phyloP scores from a whole-genome alignment of 1,140 invertebrate species.

The Mesaphorura yosii region DNA sequence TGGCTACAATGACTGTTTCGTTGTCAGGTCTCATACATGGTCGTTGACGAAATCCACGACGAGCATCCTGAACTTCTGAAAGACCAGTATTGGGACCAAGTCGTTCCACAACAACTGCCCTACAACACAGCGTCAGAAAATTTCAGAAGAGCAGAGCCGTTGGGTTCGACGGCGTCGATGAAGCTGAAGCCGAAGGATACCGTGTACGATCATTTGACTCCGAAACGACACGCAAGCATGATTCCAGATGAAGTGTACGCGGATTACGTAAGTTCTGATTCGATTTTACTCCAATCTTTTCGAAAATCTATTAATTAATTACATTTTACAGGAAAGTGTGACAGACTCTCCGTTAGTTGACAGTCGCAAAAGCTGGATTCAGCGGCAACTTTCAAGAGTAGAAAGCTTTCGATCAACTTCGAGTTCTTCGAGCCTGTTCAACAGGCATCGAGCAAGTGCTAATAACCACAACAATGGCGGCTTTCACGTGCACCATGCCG shows the following conservation, averaged over 20 bases:
- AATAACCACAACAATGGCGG: conserved; percentile 39
- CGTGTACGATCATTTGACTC: conserved; percentile 57
- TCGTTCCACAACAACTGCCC: conserved; percentile 73
- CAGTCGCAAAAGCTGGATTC: conserved; percentile 73
- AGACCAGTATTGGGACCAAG: conserved; percentile 82
- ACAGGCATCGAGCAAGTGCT: conserved; percentile 54
- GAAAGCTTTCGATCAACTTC: conserved; percentile 68
- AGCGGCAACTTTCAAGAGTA: conserved; percentile 65
- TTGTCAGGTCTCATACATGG: conserved; percentile 72
- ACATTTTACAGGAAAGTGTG: conserved; percentile 59
- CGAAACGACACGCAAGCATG: conserved; percentile 44
- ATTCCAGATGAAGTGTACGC: conserved; percentile 65
- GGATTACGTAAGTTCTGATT: conserved; percentile 48
- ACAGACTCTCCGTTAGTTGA: conserved; percentile 66
- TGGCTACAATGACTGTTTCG: conserved; percentile 18
- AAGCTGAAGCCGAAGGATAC: conserved; percentile 70
- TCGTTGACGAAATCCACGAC: conserved; percentile 82
- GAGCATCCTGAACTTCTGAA: conserved; percentile 75
- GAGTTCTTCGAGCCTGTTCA: conserved; percentile 63
- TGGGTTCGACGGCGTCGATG: conserved; percentile 69
- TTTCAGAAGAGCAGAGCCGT: conserved; percentile 63
- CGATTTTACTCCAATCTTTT: conserved; percentile 3
- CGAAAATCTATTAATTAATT: not conserved
- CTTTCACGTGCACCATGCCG: conserved; percentile 32
- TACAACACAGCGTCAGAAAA: conserved; percentile 74